These are phyloP conservation scores for Pseudochirops corinnae DNA, from an alignment of 2,797 vertebrate species.

Conservation along the genomic window DNA sequence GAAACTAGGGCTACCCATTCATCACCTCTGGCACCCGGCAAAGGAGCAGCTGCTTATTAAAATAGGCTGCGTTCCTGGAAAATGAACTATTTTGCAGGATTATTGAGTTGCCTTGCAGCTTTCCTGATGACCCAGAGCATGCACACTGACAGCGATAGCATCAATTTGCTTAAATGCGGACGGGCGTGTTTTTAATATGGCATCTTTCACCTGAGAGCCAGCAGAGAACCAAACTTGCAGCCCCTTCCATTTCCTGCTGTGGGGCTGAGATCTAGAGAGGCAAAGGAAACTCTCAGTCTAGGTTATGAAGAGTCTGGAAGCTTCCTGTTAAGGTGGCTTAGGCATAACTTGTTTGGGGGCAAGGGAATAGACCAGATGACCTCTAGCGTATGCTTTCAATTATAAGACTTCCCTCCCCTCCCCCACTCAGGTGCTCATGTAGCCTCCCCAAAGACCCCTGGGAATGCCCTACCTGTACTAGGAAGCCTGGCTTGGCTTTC, in stretches of 20 bases:
- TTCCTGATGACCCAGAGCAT: conserved; percentile 35
- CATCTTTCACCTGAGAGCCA: conserved; percentile 17
- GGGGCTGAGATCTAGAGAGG: background rate
- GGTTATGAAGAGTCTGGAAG: background rate
- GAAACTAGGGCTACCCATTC: background rate
- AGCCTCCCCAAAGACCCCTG: background rate
- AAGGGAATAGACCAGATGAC: background rate
- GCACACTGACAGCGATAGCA: conserved; percentile 12
- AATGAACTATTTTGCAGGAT: conserved; percentile 61
- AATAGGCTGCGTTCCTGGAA: conserved; percentile 63
- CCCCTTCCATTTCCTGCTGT: background rate
- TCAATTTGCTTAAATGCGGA: background rate
- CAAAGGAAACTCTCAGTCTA: background rate
- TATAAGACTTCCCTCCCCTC: background rate
- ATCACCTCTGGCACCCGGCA: background rate
- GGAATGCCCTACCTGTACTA: background rate
- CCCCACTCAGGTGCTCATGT: background rate
- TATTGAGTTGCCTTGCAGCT: conserved; percentile 54
- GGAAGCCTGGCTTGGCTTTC: background rate
- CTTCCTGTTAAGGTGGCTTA: background rate
- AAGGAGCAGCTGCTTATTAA: conserved; percentile 58
- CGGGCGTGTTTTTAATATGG: background rate
- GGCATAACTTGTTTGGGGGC: background rate
- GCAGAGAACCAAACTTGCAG: background rate
- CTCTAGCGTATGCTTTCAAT: conserved; percentile 5